A percentile compares a stretch with the other conserved stretches of the same genome.
Conservation (phyloP, 2,797 vertebrate species). For the Netta rufina region DNA sequence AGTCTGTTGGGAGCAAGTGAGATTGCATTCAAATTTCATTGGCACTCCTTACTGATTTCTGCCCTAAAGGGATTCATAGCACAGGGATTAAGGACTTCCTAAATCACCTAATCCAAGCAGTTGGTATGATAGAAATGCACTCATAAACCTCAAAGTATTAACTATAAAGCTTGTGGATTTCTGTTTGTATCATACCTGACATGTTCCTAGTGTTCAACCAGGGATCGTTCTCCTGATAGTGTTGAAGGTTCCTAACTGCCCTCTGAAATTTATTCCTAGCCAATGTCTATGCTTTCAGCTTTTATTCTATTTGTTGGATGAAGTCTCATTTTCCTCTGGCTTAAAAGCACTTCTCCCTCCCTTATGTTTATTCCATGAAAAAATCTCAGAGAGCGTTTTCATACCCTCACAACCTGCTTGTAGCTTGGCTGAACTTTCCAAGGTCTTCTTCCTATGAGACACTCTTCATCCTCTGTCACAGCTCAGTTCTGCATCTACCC, state of each 20-base stretch:
- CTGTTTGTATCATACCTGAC: neutral
- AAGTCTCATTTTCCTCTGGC: neutral
- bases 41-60: neutral
- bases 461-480: neutral
- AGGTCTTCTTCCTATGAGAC: neutral
- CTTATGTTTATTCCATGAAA: neutral
- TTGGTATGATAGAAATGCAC: neutral
- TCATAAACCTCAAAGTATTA: neutral
- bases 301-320: neutral
- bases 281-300: accelerated
- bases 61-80: neutral
- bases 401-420: neutral
- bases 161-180: neutral
- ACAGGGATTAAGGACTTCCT: neutral
- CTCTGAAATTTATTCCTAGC: neutral
- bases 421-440: neutral
- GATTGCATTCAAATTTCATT: neutral
- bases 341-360: neutral
- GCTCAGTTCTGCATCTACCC: neutral
- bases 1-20: neutral
- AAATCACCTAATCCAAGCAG: neutral
- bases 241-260: neutral
- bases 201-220: neutral
- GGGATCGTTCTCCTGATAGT: neutral
- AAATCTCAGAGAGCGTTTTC: neutral